phyloP scores from a whole-genome alignment of 2,113 vertebrate genomes.

The Rhagologus leucostigma region DNA sequence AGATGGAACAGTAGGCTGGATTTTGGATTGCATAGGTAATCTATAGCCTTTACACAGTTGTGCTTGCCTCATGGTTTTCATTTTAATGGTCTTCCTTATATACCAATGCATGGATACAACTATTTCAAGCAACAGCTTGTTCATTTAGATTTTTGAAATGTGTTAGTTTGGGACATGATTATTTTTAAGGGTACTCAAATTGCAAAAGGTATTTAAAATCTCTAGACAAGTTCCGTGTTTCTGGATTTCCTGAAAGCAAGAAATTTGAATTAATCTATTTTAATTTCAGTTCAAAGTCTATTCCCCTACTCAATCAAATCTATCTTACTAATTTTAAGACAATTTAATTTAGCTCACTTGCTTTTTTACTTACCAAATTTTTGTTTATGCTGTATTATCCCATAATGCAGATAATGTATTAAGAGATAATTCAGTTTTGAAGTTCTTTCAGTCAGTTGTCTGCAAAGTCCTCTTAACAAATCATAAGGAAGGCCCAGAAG shows the following conservation, averaged over 20 bases:
- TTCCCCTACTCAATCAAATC: neutral
- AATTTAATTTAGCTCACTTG: neutral
- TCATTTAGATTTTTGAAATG: neutral
- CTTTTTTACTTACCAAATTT: neutral
- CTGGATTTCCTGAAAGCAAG: neutral
- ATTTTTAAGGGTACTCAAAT: neutral
- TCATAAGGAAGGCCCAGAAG: neutral
- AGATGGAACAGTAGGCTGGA: slow-evolving; percentile 95
- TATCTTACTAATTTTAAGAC: neutral
- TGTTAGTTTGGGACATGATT: neutral
- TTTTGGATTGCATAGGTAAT: slow-evolving; percentile 94
- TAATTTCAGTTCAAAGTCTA: neutral
- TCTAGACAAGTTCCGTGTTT: neutral
- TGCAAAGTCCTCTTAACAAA: neutral
- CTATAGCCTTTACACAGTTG: neutral
- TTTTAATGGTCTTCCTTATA: neutral
- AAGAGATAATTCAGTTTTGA: neutral
- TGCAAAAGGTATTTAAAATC: neutral
- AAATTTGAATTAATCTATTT: neutral
- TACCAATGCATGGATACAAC: neutral
- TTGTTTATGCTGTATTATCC: neutral
- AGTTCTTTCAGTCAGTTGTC: neutral
- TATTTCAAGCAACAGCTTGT: neutral
- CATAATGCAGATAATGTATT: neutral
- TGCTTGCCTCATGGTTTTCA: neutral